These are phyloP conservation scores for Sebastes baramenuke DNA, from an alignment of 2,797 vertebrate species.

Conservation along the genomic window DNA sequence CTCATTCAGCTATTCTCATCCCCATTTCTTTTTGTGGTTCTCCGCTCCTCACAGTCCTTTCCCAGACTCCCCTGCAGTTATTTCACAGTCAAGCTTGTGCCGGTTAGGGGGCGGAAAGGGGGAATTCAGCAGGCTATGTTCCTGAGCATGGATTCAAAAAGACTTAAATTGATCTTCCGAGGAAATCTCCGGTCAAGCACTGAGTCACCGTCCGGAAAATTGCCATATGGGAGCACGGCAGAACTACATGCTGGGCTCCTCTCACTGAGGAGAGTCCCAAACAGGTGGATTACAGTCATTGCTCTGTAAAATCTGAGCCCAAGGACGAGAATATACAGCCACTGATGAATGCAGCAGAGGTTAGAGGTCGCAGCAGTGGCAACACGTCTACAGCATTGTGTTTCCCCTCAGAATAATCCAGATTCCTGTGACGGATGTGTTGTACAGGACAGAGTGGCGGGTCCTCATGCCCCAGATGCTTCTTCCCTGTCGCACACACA, in stretches of 20 bases:
- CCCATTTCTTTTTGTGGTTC: constrained; percentile 5
- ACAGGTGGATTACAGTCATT: constrained; percentile 51
- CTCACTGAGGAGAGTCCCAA: background rate
- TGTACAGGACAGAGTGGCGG: background rate
- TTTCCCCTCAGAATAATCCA: constrained; percentile 23
- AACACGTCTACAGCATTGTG: constrained; percentile 41
- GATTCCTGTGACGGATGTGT: constrained; percentile 30
- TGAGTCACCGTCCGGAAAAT: constrained; percentile 25
- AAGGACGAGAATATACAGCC: constrained; percentile 36
- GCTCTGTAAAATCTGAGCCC: constrained; percentile 33
- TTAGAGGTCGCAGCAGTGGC: constrained; percentile 48
- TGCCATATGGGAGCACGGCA: constrained; percentile 4
- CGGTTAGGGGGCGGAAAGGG: background rate
- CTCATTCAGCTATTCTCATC: constrained; percentile 27
- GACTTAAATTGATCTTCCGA: constrained; percentile 19
- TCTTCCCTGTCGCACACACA: background rate
- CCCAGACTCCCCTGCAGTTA: background rate
- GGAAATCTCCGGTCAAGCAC: constrained; percentile 34
- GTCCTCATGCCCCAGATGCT: constrained; percentile 4
- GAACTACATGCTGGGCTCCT: constrained; percentile 6
- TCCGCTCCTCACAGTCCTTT: constrained; percentile 7
- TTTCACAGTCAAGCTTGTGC: constrained; percentile 4
- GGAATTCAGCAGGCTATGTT: background rate
- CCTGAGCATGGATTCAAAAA: background rate
- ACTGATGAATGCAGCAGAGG: constrained; percentile 23